Conservation (phyloP, 2,888 invertebrate genomes). For the Caenorhabditis zanzibari region DNA sequence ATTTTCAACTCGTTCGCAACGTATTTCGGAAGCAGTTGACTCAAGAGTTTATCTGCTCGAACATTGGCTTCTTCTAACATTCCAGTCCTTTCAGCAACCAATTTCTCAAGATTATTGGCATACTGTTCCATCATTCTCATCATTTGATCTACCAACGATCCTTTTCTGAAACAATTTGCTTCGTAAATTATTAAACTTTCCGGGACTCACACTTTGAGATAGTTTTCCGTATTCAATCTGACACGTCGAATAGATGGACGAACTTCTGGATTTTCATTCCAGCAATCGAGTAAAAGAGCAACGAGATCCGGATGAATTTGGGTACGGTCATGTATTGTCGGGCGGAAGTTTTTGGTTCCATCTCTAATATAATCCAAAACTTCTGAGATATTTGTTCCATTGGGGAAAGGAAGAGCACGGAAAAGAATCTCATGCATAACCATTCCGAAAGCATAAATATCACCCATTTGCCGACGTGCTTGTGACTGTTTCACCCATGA, state of each 20-base stretch:
- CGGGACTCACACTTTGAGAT: conserved; percentile 79
- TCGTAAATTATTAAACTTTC: too few relatives aligned
- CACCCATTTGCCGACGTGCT: conserved; percentile 70
- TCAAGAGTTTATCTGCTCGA: conserved; percentile 80
- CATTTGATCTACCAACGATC: conserved; percentile 77
- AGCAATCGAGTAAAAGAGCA: conserved; percentile 77
- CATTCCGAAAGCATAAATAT: conserved; percentile 75
- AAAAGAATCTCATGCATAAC: conserved; percentile 81
- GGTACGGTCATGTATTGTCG: conserved; percentile 76
- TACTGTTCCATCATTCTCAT: conserved; percentile 80
- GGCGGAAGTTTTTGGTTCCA: conserved; percentile 76
- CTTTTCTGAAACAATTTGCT: conserved; percentile 71
- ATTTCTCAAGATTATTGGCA: conserved; percentile 83
- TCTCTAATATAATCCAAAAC: conserved; percentile 78
- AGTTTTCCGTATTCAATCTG: conserved; percentile 81
- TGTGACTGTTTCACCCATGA: conserved; percentile 77
- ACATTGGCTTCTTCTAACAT: conserved; percentile 83
- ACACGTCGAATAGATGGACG: conserved; percentile 82
- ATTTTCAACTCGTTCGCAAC: conserved; percentile 81
- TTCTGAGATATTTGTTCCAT: conserved; percentile 77
- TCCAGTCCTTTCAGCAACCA: conserved; percentile 82
- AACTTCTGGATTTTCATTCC: conserved; percentile 80
- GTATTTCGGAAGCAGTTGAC: conserved; percentile 81
- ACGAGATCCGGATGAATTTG: conserved; percentile 81
- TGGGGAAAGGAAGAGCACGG: conserved; percentile 79